Conservation (phyloP, 2,113 vertebrate genomes). For the Pithys albifrons region DNA sequence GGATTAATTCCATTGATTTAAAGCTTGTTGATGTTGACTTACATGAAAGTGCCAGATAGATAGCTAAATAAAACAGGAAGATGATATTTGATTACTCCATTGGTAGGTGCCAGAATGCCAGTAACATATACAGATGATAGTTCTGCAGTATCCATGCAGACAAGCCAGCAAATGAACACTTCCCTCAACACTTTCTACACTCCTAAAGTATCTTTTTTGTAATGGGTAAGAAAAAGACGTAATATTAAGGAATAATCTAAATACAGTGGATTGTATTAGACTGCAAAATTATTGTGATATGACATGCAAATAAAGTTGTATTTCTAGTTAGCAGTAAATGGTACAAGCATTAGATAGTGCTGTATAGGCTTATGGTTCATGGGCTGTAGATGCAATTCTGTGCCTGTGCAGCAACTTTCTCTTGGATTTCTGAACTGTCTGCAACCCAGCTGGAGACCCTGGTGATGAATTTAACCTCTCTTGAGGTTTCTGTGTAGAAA, state of each 20-base stretch:
- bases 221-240: not conserved
- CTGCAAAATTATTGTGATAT: not conserved
- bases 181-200: not conserved
- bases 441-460: not conserved
- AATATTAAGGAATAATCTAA: not conserved
- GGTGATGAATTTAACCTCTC: not conserved
- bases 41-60: not conserved
- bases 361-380: not conserved
- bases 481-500: not conserved
- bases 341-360: not conserved
- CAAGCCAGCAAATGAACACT: not conserved
- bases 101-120: not conserved
- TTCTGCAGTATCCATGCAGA: not conserved
- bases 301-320: not conserved
- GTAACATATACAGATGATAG: not conserved
- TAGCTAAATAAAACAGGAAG: slow-evolving; percentile 1
- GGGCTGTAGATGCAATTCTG: not conserved
- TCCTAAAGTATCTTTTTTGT: not conserved
- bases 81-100: not conserved
- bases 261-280: not conserved
- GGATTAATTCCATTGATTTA: not conserved
- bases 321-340: not conserved
- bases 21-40: not conserved
- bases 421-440: not conserved
- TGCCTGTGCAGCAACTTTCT: not conserved